Evolutionary conservation across 2,888 invertebrate genomes (phyloP), one percentile per base, ranked within the genome.

Genomic region (Vesta saturnalis): DNA sequence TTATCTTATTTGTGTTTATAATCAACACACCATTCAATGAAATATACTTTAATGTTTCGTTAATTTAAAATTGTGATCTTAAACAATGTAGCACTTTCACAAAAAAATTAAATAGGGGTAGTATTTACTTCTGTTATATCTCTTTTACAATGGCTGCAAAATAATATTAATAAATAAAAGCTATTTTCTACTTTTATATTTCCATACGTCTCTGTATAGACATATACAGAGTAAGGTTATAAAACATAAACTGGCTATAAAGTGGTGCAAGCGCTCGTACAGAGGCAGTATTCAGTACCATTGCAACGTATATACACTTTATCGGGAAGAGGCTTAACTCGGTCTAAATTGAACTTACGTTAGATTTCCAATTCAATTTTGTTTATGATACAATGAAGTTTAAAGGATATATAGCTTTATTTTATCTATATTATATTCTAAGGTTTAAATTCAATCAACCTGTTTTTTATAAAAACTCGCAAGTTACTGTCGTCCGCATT

Each of bases 161-260:
- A 73, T 77, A 78, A 79, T 79, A 81, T 81, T 81, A 81, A 81
- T 80, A 81, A 79, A 80, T 79, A 80, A 58, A 60, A 43, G 52
- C 77, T 63, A 64, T 79, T 80, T 82, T 77, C 74, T 77, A 77
- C 76, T 80, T 80, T 79, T 78, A 80, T 79, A 77, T 79, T 76
- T 78, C 77, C 76, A 80, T 80, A 77, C 79, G 78, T 79, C 78
- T 78, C 77, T 76, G 76, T 78, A 77, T 75, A 77, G 76, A 74
- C 72, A 72, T 72, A 30, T 30, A 73, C 73, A 73, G 71, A 59
- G 67, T 71, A 74, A 73, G 77, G 78, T 76, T 79, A 76, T 82
- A 82, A 81, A 82, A 79, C 77, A 78, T 80, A 81, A 81, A 81
- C 79, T 78, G 76, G 80, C 78, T 75, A 77, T 81, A 80, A 82